Base-by-base conservation (phyloP, 2,797 vertebrate species). In the Hoplostethus mediterraneus region DNA sequence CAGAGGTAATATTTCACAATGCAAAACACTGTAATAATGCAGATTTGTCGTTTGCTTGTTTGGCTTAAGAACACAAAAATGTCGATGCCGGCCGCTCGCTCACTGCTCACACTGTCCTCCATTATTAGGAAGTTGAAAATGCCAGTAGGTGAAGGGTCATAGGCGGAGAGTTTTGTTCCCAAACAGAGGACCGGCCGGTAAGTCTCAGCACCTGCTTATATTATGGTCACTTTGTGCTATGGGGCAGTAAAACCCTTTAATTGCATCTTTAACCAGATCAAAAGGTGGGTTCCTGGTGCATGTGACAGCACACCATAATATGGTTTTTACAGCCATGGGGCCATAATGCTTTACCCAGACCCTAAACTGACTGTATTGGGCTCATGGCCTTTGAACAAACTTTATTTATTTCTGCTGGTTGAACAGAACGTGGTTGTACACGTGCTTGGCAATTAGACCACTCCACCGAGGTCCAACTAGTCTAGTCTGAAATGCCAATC, bases 401-500 rank as follows among this genome's bases (percentile, higher is more conserved):
- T 9, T 10, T 10, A 13, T 74, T 67, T 36, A 12, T 44, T 47
- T 52, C 61, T 59, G 49, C 25, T 16, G n/a, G 33, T 52, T 42
- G 2, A 42, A 59, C 56, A 21, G 21, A 21, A 21, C 21, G 21
- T 21, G 21, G 21, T 21, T 42, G n/a, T 67, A 55, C 77, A 69
- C 60, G 4, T 75, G 71, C 13, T 76, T 77, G 81, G 83, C 73
- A 74, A 28, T n/a, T 42, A 49, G 14, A 75, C 31, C 47, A 12
- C 30, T 33, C 16, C 55, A 48, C 10, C 40, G 54, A 61, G 52
- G 31, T 21, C 28, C 67, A 71, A 42, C 33, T 69, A 70, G 51
- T 65, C 48, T 30, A 6, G 2, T 30, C 51, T 56, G 73, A 36
- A 61, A 70, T 65, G 67, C 67, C 75, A 71, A 49, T 16, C 71